phyloP scores from a whole-genome alignment of 2,797 vertebrate genomes.

The Rhinatrema bivittatum region DNA sequence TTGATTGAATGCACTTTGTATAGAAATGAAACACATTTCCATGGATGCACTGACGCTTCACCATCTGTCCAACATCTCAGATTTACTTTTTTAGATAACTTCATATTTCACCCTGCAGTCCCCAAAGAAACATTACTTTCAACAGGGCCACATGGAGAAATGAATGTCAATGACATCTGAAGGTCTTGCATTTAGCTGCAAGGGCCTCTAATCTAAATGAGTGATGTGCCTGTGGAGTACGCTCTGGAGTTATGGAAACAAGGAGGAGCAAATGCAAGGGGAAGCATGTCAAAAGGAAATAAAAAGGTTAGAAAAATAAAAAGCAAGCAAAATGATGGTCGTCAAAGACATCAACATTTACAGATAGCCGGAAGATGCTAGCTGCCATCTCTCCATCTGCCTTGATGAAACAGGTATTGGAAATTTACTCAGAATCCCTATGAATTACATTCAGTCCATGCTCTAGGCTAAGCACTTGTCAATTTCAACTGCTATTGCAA shows the following conservation, averaged over 20 bases:
- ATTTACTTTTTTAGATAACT: constrained; percentile 72
- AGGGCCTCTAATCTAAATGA: constrained; percentile 58
- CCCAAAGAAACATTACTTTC: constrained; percentile 63
- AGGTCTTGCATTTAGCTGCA: constrained; percentile 61
- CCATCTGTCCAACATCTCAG: constrained; percentile 73
- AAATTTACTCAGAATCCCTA: constrained; percentile 66
- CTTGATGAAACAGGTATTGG: constrained; percentile 65
- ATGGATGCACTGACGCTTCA: constrained; percentile 52
- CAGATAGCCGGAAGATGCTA: constrained; percentile 52
- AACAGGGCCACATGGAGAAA: constrained; percentile 59
- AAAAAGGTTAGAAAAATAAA: not conserved
- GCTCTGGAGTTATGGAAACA: constrained; percentile 46
- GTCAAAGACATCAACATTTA: constrained; percentile 50
- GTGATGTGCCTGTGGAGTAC: constrained; percentile 48
- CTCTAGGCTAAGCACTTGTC: constrained; percentile 72
- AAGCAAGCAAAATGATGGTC: constrained; percentile 15
- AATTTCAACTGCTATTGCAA: constrained; percentile 66
- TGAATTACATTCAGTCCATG: constrained; percentile 73
- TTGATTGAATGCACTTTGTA: constrained; percentile 51
- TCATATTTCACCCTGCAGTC: constrained; percentile 68
- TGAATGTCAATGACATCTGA: constrained; percentile 69
- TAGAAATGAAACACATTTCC: constrained; percentile 67
- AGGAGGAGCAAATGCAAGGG: constrained; percentile 26
- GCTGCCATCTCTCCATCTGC: constrained; percentile 55
- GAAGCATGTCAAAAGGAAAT: constrained; percentile 5